Evolutionary conservation across 1,140 invertebrate species (phyloP).

Genomic region (Aphaenogaster rudis): DNA sequence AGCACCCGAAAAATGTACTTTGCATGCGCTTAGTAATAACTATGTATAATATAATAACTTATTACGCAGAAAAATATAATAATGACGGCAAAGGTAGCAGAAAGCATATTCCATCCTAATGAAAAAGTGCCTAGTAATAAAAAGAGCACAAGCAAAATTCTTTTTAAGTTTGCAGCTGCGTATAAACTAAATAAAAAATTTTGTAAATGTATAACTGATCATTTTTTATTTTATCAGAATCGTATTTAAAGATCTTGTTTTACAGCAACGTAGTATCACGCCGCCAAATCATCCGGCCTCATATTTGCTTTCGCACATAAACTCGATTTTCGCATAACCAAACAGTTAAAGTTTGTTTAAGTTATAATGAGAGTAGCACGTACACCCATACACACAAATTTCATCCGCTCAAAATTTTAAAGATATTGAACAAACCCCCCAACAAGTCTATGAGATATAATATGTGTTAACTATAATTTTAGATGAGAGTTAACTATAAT

Average conservation of each 20-base stretch:
- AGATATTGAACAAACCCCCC: slow-evolving; percentile 22
- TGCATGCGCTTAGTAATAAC: slow-evolving; percentile 1
- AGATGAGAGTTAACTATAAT: too few species aligned
- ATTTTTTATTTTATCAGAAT: not conserved
- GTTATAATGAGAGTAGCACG: slow-evolving; percentile 2
- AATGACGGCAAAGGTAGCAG: not conserved
- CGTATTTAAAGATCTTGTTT: not conserved
- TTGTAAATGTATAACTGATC: not conserved
- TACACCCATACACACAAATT: slow-evolving; percentile 12
- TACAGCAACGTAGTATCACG: not conserved
- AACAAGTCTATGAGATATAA: slow-evolving; percentile 8
- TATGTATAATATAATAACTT: slow-evolving; percentile 10
- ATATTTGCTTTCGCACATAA: slow-evolving; percentile 19
- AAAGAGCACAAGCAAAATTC: not conserved
- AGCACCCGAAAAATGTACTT: slow-evolving; percentile 31
- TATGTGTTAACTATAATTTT: too few species aligned
- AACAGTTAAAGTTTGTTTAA: slow-evolving; percentile 51
- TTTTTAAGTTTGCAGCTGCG: not conserved
- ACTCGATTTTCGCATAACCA: slow-evolving; percentile 19
- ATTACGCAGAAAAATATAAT: not conserved
- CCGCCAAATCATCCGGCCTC: not conserved
- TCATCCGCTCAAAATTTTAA: not conserved
- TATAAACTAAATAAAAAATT: not conserved
- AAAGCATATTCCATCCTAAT: not conserved
- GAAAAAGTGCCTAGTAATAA: not conserved